phyloP scores from a whole-genome alignment of 2,888 invertebrate genomes.

The Macaria liturata region DNA sequence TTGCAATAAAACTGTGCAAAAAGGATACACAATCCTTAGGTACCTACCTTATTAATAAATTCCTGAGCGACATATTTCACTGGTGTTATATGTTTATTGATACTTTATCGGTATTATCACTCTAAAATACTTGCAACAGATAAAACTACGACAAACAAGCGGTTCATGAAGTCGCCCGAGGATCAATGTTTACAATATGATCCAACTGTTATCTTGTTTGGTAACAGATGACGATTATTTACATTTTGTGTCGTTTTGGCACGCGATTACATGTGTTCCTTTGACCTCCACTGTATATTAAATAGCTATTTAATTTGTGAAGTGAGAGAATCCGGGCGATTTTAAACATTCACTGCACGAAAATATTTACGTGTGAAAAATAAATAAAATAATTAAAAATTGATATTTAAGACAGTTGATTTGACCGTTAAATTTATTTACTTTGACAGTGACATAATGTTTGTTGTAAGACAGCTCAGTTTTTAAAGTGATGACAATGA shows the following conservation, averaged over 20 bases:
- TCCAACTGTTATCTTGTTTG: conserved; percentile 1
- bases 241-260: conserved; percentile 2
- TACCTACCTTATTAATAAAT: conserved; percentile 40
- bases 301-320: background rate
- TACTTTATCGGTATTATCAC: conserved; percentile 3
- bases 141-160: conserved; percentile 1
- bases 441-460: no score
- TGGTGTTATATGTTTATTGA: background rate
- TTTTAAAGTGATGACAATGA: no score
- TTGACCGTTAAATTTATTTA: no score
- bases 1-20: no score
- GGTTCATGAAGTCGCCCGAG: background rate
- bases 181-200: conserved; percentile 1
- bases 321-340: no score
- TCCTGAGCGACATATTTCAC: conserved; percentile 48
- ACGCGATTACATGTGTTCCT: conserved; percentile 1
- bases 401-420: no score
- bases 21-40: background rate
- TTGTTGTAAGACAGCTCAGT: no score
- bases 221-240: background rate
- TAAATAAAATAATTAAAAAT: no score
- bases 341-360: no score
- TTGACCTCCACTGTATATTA: conserved; percentile 3
- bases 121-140: background rate
- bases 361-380: no score